Percentiles rank a stretch among this genome's conserved stretches.
These are phyloP conservation scores for Progne subis DNA, from an alignment of 2,113 vertebrate genomes.

Conservation along the genomic window DNA sequence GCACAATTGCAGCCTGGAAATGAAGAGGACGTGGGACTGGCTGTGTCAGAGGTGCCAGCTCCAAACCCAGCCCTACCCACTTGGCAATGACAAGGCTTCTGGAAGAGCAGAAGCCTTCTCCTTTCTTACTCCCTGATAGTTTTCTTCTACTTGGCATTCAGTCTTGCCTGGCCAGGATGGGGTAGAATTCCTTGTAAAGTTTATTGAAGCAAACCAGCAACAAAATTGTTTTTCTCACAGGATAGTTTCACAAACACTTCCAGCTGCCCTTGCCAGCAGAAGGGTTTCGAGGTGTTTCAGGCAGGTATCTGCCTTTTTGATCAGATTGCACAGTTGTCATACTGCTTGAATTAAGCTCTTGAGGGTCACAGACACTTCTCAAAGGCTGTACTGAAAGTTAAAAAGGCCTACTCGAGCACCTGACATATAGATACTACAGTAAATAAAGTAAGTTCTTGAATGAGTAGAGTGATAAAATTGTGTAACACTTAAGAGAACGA, in stretches of 20 bases:
- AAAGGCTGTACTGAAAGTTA: neutral
- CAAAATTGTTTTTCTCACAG: neutral
- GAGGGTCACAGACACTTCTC: neutral
- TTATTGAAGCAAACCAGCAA: neutral
- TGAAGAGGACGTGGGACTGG: neutral
- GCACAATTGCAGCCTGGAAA: neutral
- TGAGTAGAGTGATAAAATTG: neutral
- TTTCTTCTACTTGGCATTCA: neutral
- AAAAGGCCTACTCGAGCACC: neutral
- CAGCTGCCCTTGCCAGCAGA: neutral
- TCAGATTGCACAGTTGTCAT: neutral
- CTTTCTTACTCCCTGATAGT: neutral
- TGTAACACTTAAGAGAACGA: neutral
- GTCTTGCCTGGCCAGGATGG: neutral
- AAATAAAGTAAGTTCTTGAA: neutral
- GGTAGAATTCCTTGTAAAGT: neutral
- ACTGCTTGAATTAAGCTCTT: neutral
- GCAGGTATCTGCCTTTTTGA: neutral
- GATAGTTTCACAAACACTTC: neutral
- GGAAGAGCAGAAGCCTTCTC: neutral
- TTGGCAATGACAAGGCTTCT: neutral
- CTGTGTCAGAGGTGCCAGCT: fast-evolving
- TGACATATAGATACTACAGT: neutral
- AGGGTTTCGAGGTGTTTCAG: neutral
- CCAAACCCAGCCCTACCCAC: neutral